Evolutionary conservation across 2,113 vertebrate genomes (phyloP).

Genomic region (Copsychus sechellarum): DNA sequence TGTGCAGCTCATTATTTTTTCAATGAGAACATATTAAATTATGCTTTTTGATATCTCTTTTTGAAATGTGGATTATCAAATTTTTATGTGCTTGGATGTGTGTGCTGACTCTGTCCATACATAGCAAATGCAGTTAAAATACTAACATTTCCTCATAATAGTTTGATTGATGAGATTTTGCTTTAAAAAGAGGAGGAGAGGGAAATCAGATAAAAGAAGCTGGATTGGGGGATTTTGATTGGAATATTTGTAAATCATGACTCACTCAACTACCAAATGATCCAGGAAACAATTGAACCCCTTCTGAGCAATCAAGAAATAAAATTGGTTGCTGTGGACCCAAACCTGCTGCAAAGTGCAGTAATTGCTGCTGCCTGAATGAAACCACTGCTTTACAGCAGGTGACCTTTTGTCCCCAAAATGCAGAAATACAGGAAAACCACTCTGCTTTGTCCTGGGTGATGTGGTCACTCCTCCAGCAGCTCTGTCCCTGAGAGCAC

Average conservation of each 20-base stretch:
- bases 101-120: slow-evolving; percentile 47
- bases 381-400: neutral
- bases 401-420: neutral
- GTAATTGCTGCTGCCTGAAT: neutral
- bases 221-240: neutral
- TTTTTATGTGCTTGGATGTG: slow-evolving; percentile 60
- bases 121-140: slow-evolving; percentile 61
- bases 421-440: neutral
- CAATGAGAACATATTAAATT: slow-evolving; percentile 62
- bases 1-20: slow-evolving; percentile 55
- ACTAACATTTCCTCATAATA: slow-evolving; percentile 1
- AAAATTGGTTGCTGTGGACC: neutral
- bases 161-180: slow-evolving; percentile 40
- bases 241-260: neutral
- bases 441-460: neutral
- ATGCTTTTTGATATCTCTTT: slow-evolving; percentile 69
- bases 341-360: neutral
- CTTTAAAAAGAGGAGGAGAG: neutral
- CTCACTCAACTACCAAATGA: neutral
- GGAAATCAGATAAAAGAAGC: slow-evolving; percentile 14
- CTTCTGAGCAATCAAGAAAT: slow-evolving; percentile 26
- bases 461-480: neutral
- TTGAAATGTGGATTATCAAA: slow-evolving; percentile 42
- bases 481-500: neutral
- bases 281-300: neutral